A percentile compares a stretch with the other conserved stretches of the same genome.
phyloP scores from a whole-genome alignment of 2,113 vertebrate species.

The Ciconia boyciana region DNA sequence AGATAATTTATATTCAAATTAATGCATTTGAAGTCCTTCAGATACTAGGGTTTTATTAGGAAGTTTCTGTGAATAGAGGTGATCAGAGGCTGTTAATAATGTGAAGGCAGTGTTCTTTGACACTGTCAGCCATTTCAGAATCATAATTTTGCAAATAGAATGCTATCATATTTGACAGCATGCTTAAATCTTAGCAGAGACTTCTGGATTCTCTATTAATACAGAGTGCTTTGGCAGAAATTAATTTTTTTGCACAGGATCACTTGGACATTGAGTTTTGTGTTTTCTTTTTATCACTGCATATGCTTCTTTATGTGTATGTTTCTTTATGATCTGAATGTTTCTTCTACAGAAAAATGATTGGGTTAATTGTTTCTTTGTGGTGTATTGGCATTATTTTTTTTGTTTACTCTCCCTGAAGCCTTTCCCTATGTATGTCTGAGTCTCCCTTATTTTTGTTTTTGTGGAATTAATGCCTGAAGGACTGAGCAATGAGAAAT shows the following conservation, averaged over 20 bases:
- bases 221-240: background rate
- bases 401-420: background rate
- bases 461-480: background rate
- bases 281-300: background rate
- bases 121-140: background rate
- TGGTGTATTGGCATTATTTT: background rate
- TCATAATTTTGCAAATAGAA: background rate
- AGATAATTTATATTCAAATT: conserved; percentile 3
- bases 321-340: background rate
- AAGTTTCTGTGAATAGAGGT: background rate
- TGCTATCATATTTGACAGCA: background rate
- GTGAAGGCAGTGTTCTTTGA: background rate
- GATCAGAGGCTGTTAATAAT: background rate
- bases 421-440: background rate
- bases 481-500: background rate
- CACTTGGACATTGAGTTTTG: background rate
- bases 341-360: background rate
- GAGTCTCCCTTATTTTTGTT: background rate
- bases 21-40: background rate
- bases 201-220: background rate
- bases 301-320: background rate
- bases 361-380: background rate
- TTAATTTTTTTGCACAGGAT: background rate
- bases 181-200: background rate
- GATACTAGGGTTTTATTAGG: background rate